Base-by-base conservation (phyloP, 2,888 invertebrate species). In the Octonoba sinensis region DNA sequence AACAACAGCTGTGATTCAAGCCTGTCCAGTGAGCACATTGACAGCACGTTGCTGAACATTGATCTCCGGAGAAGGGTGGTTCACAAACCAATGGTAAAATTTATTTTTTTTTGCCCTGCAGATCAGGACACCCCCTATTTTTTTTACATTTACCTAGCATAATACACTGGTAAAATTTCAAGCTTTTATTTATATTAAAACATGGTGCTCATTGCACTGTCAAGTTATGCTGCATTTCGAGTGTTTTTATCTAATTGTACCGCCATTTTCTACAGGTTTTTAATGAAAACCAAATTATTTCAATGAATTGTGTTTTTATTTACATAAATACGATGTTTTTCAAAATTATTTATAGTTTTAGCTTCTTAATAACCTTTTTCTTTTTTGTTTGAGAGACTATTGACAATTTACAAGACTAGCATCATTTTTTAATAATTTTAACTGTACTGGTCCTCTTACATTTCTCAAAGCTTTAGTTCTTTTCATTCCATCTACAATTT, bases 391-490 rank as follows among this genome's bases (percentile, higher is more conserved):
- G n/a, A n/a, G n/a, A n/a, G n/a, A n/a, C n/a, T n/a, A n/a, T n/a
- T n/a, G n/a, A n/a, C n/a, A n/a, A n/a, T n/a, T n/a, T n/a, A n/a
- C n/a, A n/a, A n/a, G n/a, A n/a, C n/a, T n/a, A n/a, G n/a, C n/a
- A n/a, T n/a, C n/a, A n/a, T n/a, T n/a, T n/a, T n/a, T n/a, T n/a
- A n/a, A n/a, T n/a, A n/a, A n/a, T n/a, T n/a, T n/a, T n/a, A n/a
- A n/a, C n/a, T n/a, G n/a, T n/a, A n/a, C n/a, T n/a, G n/a, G 57
- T 20, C 57, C 57, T 57, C 57, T 57, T 57, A 57, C 20, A 57
- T 57, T 57, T n/a, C 57, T 11, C 20, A 18, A 57, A 57, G 8
- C 18, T 57, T 57, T 57, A 15, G 11, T 11, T 11, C 11, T 57
- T 18, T 57, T 57, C 57, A 57, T 18, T 57, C 57, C 57, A 11